Evolutionary conservation across 2,113 vertebrate genomes (phyloP).

Genomic region (Paraplagusia blochii): DNA sequence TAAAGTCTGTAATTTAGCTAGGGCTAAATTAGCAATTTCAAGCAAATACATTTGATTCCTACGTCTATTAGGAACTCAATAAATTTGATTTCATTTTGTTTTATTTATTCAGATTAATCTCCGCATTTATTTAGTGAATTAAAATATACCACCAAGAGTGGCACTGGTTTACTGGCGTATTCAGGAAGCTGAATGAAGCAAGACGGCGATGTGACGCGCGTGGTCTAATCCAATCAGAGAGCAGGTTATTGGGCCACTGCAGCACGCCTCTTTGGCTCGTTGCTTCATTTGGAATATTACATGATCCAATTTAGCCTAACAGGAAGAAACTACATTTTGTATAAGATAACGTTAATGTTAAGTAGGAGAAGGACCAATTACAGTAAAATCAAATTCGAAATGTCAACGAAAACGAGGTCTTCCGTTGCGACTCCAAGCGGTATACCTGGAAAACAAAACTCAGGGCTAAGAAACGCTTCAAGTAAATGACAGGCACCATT

Average conservation of each 20-base stretch:
- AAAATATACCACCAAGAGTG: conserved; percentile 18
- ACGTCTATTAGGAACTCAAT: too few species aligned
- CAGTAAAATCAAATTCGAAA: not conserved
- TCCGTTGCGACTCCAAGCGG: not conserved
- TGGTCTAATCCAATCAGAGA: conserved; percentile 43
- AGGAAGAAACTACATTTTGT: conserved; percentile 2
- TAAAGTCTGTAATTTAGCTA: too few species aligned
- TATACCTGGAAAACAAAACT: not conserved
- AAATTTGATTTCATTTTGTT: too few species aligned
- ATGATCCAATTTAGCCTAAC: not conserved
- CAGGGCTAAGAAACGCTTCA: fast-evolving
- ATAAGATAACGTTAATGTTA: too few species aligned
- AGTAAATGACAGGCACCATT: not conserved
- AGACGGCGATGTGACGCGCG: not conserved
- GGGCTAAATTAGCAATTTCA: too few species aligned
- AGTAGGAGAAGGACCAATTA: too few species aligned
- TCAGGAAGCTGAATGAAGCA: not conserved
- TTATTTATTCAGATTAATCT: too few species aligned
- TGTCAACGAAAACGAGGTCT: not conserved
- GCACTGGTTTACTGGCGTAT: not conserved
- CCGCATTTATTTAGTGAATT: not conserved
- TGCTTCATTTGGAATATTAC: fast-evolving
- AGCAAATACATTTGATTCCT: too few species aligned
- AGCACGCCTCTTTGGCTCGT: not conserved
- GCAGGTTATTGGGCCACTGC: not conserved